Evolutionary conservation across 2,797 vertebrate species (phyloP).

Genomic region (Phoebastria nigripes): DNA sequence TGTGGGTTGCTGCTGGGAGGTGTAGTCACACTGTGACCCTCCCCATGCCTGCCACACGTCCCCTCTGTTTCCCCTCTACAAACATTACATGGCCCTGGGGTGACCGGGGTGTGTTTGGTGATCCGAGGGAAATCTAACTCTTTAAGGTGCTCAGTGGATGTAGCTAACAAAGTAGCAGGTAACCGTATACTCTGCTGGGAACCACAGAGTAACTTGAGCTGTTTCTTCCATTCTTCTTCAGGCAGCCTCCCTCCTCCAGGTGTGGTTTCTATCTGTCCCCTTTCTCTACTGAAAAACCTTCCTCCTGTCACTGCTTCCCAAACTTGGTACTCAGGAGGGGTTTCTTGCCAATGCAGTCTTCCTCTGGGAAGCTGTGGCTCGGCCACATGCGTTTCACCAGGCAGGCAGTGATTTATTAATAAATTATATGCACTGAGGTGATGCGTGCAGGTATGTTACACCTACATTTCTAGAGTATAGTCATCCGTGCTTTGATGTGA

Average conservation of each 20-base stretch:
- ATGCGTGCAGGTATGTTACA: accelerated
- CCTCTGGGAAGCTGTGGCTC: background rate
- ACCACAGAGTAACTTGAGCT: background rate
- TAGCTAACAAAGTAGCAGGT: background rate
- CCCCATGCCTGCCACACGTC: accelerated
- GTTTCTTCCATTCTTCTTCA: background rate
- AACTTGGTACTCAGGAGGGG: background rate
- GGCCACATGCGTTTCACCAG: background rate
- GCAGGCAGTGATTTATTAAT: background rate
- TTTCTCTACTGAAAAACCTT: background rate
- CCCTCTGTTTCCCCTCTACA: background rate
- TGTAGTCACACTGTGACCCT: background rate
- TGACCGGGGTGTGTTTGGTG: background rate
- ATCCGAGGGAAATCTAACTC: background rate
- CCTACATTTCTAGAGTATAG: background rate
- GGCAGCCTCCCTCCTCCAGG: background rate
- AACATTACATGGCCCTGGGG: background rate
- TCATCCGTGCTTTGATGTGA: background rate
- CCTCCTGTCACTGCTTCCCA: background rate
- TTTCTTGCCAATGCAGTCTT: background rate
- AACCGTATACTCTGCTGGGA: accelerated
- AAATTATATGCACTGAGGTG: background rate
- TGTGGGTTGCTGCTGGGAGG: background rate
- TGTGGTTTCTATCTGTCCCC: background rate
- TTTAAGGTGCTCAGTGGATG: background rate